Base-by-base conservation (phyloP, 2,888 invertebrate species). In the Hypolimnas misippus region DNA sequence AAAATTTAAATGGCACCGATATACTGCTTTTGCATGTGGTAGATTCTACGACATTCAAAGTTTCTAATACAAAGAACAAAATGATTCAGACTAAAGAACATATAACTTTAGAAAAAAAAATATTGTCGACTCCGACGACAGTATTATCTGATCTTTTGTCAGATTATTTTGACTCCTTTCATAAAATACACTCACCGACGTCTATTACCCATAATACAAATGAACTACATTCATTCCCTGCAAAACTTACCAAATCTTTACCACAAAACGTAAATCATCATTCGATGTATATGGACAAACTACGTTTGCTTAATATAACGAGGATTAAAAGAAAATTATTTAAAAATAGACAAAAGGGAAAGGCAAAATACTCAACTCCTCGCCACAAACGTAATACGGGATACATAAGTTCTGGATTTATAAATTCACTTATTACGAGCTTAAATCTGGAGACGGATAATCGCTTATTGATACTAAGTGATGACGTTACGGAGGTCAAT, bases 401-500 rank as follows among this genome's bases (percentile, higher is more conserved):
- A 54, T 10, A 46, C 5, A 12, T 12, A 12, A 10, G 16, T 10
- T 5, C 31, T 10, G 52, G 25, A 17, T 33, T 33, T 35, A 33
- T 52, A 5, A 16, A 19, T 19, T 10, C 52, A 21, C 3, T 33
- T 5, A 1, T 16, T 16, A 55, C 56, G 31, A 50, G 51, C n/a
- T 42, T 67, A 57, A 62, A 58, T 31, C 31, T 59, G 12, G 49
- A 49, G 10, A 49, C 40, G 29, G 58, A 50, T 53, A 58, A 63
- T 51, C 72, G 70, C 17, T 21, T 64, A 16, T 56, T 71, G 40
- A 49, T 69, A 33, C 66, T 72, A n/a, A 75, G 71, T 38, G 68
- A 70, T 31, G 63, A 62, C n/a, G 25, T 58, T 12, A 51, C 53
- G 0, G 62, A 63, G 3, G 17, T 14, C 4, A 10, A 31, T 5